Percentiles rank a stretch among this genome's conserved stretches.
These are phyloP conservation scores for Vidua macroura DNA, from an alignment of 2,113 vertebrate genomes.

Conservation along the genomic window DNA sequence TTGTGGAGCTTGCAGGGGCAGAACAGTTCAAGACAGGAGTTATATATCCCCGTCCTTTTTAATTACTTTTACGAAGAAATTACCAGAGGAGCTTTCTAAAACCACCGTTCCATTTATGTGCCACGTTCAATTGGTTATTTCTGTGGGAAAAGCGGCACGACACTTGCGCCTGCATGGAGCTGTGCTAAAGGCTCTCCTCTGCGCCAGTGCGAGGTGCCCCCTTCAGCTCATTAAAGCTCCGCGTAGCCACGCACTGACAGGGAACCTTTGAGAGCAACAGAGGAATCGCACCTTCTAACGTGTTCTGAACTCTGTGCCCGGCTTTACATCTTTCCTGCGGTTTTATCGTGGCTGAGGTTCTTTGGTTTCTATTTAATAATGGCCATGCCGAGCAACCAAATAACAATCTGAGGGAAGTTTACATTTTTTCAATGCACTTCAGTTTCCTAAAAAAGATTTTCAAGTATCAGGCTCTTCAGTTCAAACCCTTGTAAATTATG, in stretches of 20 bases:
- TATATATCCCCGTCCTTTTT: accelerated
- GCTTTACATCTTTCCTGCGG: not conserved
- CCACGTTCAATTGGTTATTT: not conserved
- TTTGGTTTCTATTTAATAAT: not conserved
- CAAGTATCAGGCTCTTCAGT: not conserved
- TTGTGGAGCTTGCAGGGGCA: not conserved
- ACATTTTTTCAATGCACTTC: not conserved
- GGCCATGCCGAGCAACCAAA: not conserved
- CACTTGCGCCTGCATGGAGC: not conserved
- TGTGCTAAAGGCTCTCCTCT: not conserved
- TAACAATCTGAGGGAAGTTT: not conserved
- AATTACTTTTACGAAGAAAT: not conserved
- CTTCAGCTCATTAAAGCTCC: not conserved
- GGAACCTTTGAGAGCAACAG: not conserved
- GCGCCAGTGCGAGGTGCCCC: accelerated
- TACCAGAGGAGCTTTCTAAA: not conserved
- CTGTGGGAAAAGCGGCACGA: not conserved
- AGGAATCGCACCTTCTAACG: not conserved
- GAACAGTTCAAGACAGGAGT: not conserved
- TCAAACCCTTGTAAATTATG: not conserved
- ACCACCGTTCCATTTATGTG: not conserved
- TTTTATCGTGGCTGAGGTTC: accelerated
- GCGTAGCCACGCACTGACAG: not conserved
- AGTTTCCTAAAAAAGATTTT: not conserved
- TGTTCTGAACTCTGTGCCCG: no score